These are phyloP conservation scores for Daphoenositta chrysoptera DNA, from an alignment of 2,113 vertebrate species.

Conservation along the genomic window DNA sequence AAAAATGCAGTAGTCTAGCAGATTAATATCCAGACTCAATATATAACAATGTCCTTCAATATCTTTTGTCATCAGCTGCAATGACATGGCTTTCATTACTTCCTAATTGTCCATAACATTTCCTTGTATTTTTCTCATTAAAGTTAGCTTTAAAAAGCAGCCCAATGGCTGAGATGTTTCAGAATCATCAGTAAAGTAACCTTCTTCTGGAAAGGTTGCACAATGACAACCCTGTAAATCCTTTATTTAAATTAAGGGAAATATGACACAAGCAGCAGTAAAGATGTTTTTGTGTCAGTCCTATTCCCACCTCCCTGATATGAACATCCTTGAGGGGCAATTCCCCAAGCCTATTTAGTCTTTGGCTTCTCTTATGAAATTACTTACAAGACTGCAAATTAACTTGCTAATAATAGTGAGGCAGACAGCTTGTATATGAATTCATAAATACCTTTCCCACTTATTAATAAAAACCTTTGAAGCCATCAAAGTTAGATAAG, in stretches of 20 bases:
- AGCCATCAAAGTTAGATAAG: neutral
- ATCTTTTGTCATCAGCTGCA: slow-evolving; percentile 17
- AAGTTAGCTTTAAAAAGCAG: neutral
- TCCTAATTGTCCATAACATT: slow-evolving; percentile 30
- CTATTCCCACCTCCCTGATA: neutral
- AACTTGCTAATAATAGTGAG: neutral
- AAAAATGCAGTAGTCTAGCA: neutral
- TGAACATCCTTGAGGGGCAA: neutral
- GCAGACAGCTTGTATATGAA: neutral
- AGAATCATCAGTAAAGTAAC: neutral
- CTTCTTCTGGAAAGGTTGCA: neutral
- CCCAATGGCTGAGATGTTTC: neutral
- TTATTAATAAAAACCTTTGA: neutral
- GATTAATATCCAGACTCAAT: neutral
- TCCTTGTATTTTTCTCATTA: slow-evolving; percentile 7
- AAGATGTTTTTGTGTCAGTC: neutral
- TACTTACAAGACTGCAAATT: slow-evolving; percentile 1
- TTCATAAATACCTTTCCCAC: neutral
- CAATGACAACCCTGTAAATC: neutral
- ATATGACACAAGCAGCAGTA: neutral
- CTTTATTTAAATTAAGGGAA: neutral
- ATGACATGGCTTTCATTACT: slow-evolving; percentile 18
- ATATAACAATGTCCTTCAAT: neutral
- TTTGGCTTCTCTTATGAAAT: neutral
- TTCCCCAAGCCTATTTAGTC: neutral